Conservation (phyloP, 1,140 invertebrate genomes). For the Platyscapa corneri region DNA sequence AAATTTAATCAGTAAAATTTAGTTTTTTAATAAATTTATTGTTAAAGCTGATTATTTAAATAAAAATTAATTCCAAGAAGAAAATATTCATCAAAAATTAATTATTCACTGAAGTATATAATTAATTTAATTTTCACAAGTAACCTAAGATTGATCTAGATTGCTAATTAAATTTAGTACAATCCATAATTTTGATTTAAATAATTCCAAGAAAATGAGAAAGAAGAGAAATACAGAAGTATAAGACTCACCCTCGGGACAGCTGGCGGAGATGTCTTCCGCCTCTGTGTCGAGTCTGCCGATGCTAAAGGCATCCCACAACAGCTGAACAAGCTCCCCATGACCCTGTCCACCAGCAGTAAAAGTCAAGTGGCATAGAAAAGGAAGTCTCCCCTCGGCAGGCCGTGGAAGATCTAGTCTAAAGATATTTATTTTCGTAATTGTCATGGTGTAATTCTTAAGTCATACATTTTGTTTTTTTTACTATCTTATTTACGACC, state of each 20-base stretch:
- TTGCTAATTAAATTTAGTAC: too few relatives aligned
- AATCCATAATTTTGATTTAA: too few relatives aligned
- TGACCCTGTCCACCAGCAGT: conserved; percentile 88
- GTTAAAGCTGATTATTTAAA: too few relatives aligned
- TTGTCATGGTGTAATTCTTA: neutral
- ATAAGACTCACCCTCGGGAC: conserved; percentile 78
- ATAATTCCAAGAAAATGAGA: neutral
- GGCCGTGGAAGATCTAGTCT: conserved; percentile 81
- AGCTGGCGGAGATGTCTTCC: conserved; percentile 78
- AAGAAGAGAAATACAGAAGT: neutral
- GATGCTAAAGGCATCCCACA: conserved; percentile 88
- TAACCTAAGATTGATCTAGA: too few relatives aligned
- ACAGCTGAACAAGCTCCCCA: conserved; percentile 88
- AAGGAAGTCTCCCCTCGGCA: conserved; percentile 82
- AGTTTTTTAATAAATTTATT: too few relatives aligned
- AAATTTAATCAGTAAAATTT: too few relatives aligned
- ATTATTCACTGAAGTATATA: too few relatives aligned
- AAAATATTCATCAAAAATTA: too few relatives aligned
- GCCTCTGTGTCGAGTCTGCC: conserved; percentile 80
- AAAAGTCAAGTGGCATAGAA: conserved; percentile 91
- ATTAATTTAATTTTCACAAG: too few relatives aligned
- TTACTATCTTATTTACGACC: too few relatives aligned
- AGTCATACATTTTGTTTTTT: too few relatives aligned
- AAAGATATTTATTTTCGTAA: neutral
- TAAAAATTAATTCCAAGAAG: too few relatives aligned